Percentiles rank a stretch among this genome's conserved stretches.
Conservation (phyloP, 2,888 invertebrate species). For the Koerneria pararmatus region DNA sequence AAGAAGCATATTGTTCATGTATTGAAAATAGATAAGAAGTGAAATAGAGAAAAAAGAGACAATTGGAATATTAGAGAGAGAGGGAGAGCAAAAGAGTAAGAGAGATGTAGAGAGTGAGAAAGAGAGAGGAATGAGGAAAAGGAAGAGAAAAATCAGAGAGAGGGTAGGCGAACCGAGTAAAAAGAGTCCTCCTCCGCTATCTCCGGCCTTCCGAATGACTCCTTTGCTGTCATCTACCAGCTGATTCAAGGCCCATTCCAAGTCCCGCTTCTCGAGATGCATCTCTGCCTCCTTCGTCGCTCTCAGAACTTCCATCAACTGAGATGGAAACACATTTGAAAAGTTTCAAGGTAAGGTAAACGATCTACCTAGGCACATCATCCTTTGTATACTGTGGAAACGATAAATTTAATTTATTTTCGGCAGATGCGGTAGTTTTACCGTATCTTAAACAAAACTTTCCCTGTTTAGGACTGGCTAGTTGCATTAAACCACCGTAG, state of each 20-base stretch:
- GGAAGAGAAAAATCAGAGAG: slow-evolving; percentile 40
- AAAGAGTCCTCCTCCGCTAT: slow-evolving; percentile 79
- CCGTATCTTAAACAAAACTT: too few species aligned
- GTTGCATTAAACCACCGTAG: too few species aligned
- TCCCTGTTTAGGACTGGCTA: too few species aligned
- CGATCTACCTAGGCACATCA: too few species aligned
- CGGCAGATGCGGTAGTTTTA: too few species aligned
- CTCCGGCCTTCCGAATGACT: slow-evolving; percentile 75
- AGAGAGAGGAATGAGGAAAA: background rate
- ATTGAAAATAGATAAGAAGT: background rate
- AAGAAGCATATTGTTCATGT: slow-evolving; percentile 4
- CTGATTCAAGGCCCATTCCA: slow-evolving; percentile 60
- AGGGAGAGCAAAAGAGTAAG: background rate
- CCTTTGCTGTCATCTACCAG: slow-evolving; percentile 71
- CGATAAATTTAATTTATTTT: too few species aligned
- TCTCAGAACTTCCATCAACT: slow-evolving; percentile 42
- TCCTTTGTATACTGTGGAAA: too few species aligned
- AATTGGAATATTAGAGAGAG: background rate
- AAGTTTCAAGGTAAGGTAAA: too few species aligned
- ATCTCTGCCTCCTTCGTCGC: slow-evolving; percentile 36
- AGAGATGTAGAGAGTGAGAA: background rate
- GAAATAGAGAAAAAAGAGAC: background rate
- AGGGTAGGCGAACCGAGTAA: slow-evolving; percentile 67
- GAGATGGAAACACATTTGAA: slow-evolving; percentile 20
- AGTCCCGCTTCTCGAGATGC: slow-evolving; percentile 41